These are phyloP conservation scores for Pimephales promelas DNA, from an alignment of 2,113 vertebrate genomes.

Conservation along the genomic window DNA sequence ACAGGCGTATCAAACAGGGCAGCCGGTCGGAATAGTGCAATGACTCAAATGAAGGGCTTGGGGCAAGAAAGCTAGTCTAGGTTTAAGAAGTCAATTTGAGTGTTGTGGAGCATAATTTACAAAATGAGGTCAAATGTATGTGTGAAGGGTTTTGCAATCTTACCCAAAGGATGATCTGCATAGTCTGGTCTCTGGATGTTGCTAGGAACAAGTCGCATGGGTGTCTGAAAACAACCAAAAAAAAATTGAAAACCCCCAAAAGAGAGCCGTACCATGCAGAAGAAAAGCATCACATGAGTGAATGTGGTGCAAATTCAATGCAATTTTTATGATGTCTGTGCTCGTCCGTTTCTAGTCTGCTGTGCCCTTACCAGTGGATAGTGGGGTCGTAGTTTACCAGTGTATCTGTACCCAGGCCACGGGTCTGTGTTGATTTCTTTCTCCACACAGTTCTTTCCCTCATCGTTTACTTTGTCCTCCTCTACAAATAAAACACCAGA, in stretches of 20 bases:
- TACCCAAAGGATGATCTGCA: conserved; percentile 97
- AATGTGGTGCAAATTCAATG: background rate
- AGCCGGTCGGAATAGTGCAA: background rate
- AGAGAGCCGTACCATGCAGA: too few species aligned
- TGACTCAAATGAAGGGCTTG: background rate
- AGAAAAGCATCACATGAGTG: background rate
- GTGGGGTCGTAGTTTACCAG: conserved; percentile 91
- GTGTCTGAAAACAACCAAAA: conserved; percentile 79
- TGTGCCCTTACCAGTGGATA: conserved; percentile 88
- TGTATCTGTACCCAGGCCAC: conserved; percentile 95
- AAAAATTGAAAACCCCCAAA: background rate
- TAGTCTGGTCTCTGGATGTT: conserved; percentile 98
- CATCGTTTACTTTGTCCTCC: conserved; percentile 89
- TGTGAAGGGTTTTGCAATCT: conserved; percentile 53
- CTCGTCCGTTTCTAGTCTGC: background rate
- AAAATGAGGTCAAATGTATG: background rate
- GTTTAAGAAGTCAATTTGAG: background rate
- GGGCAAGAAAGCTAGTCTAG: background rate
- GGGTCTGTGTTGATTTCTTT: conserved; percentile 93
- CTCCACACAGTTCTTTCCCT: conserved; percentile 85
- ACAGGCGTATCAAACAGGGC: background rate
- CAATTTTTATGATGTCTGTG: background rate
- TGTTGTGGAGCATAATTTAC: background rate
- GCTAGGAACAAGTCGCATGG: conserved; percentile 89
- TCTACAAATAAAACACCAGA: conserved; percentile 68